Conservation (phyloP, 1,140 invertebrate genomes). For the Drosophila mojavensis region DNA sequence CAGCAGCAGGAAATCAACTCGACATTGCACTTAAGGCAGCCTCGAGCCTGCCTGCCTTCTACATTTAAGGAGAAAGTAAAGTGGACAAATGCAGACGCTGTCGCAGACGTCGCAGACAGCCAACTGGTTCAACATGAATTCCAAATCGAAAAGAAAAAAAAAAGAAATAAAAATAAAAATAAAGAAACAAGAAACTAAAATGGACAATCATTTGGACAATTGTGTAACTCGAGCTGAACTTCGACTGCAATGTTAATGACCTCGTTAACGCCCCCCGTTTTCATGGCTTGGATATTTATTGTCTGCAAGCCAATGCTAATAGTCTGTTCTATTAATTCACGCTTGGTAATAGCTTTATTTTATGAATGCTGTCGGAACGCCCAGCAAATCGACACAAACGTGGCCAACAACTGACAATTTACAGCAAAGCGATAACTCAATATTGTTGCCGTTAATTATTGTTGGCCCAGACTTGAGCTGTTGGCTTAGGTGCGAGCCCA, state of each 20-base stretch:
- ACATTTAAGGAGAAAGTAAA: slow-evolving; percentile 80
- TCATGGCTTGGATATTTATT: too few relatives aligned
- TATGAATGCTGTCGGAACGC: slow-evolving; percentile 35
- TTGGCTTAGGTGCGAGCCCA: slow-evolving; percentile 40
- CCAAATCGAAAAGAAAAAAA: slow-evolving; percentile 18
- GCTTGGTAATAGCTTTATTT: slow-evolving; percentile 46
- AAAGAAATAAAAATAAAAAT: background rate
- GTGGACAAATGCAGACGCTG: slow-evolving; percentile 32
- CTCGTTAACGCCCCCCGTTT: slow-evolving; percentile 52
- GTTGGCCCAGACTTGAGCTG: slow-evolving; percentile 24
- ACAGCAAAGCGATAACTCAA: slow-evolving; percentile 55
- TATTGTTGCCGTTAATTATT: slow-evolving; percentile 18
- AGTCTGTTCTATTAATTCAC: slow-evolving; percentile 37
- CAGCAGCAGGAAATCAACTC: slow-evolving; percentile 72
- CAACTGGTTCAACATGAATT: slow-evolving; percentile 70
- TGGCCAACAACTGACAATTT: slow-evolving; percentile 56
- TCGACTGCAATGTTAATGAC: slow-evolving; percentile 72
- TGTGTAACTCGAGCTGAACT: slow-evolving; percentile 68
- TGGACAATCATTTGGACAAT: slow-evolving; percentile 41
- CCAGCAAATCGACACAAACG: slow-evolving; percentile 53
- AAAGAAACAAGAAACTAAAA: slow-evolving; percentile 18
- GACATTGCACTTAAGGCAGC: slow-evolving; percentile 29
- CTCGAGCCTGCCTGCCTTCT: slow-evolving; percentile 55
- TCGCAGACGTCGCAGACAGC: slow-evolving; percentile 22
- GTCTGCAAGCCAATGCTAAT: slow-evolving; percentile 1